Evolutionary conservation across 2,113 vertebrate genomes (phyloP).

Genomic region (Numenius arquata): DNA sequence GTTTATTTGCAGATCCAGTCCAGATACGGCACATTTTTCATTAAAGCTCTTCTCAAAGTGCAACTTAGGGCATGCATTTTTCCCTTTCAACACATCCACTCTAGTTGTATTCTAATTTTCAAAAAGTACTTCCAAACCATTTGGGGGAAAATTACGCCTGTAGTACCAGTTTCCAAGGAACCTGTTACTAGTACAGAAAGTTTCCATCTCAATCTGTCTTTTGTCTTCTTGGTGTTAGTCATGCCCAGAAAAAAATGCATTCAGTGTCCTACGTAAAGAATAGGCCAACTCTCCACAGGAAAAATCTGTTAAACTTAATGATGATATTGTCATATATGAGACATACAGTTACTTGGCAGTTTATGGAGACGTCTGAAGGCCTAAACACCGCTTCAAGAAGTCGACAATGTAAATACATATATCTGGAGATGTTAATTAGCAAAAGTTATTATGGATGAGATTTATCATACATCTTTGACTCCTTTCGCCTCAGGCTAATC

Average conservation of each 20-base stretch:
- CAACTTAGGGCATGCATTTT: background rate
- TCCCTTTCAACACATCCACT: background rate
- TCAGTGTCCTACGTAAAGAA: background rate
- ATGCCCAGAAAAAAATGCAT: background rate
- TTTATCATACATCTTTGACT: background rate
- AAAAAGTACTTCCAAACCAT: background rate
- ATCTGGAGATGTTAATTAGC: background rate
- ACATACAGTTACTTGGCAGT: background rate
- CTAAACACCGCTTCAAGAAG: background rate
- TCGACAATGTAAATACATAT: background rate
- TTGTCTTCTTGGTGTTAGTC: background rate
- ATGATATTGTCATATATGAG: background rate
- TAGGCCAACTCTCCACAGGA: background rate
- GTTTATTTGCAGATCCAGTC: background rate
- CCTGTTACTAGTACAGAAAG: background rate
- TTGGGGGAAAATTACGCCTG: background rate
- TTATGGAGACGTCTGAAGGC: background rate
- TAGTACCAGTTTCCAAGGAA: background rate
- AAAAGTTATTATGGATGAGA: background rate
- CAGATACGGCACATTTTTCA: background rate
- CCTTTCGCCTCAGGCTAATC: background rate
- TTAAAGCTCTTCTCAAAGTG: background rate
- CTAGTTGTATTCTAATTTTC: background rate
- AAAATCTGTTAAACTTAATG: background rate
- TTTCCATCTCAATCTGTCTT: background rate